Evolutionary conservation across 2,113 vertebrate genomes (phyloP), one percentile per base, ranked within the genome.

Genomic region (Amazona vittata): DNA sequence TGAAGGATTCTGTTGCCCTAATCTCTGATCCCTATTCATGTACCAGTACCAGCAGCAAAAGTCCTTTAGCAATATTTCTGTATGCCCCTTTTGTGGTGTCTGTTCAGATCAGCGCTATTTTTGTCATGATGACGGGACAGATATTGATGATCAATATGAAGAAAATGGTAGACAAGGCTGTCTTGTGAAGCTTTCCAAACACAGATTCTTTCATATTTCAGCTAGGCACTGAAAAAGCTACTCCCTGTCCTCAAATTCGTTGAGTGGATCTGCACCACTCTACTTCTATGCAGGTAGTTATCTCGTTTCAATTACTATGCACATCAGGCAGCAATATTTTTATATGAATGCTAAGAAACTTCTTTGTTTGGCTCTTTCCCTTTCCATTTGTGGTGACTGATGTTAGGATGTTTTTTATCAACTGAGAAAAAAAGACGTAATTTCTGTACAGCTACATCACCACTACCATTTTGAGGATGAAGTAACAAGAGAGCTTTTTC

Each of bases 21-120:
- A n/a, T 73, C 41, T 73, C 33, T 26, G 41, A n/a, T 70, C 65
- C 15, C 28, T 81, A 5, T 78, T 71, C 29, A 9, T 33, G 26
- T 52, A 31, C 15, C 44, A 70, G 9, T 47, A 55, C 9, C 43
- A 67, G 65, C 59, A 33, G 11, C 18, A 85, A 71, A 89, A 62
- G 21, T 24, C 3, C 57, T 77, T 53, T 28, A 41, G 11, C 50
- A 59, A 1, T 62, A 29, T 74, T 77, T 80, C 68, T 67, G n/a
- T n/a, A 17, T 0, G 0, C 19, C 31, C 9, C 2, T n/a, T 15
- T 28, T 80, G 41, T 39, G 43, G 22, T 74, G 9, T 28, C 21
- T 75, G 15, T 76, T 80, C 49, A 73, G 29, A 64, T 25, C 71
- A 77, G n/a, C 83, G 44, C 20, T 52, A 15, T 33, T 74, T 57